Conservation (phyloP, 2,888 invertebrate species). For the Synergus laeviventris region DNA sequence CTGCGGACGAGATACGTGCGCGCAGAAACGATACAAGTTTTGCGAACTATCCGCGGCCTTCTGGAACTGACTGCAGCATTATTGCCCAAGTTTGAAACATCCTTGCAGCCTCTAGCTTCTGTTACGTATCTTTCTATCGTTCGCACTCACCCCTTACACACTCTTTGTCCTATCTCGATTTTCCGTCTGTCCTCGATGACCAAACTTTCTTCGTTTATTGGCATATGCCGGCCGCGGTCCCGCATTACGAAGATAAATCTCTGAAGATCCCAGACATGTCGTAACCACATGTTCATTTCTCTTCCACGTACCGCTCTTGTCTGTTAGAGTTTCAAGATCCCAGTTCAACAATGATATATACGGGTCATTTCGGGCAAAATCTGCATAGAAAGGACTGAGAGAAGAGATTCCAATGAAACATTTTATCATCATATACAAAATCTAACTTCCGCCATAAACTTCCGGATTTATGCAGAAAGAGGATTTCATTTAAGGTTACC, state of each 20-base stretch:
- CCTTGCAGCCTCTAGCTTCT: conserved; percentile 51
- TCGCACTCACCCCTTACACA: conserved; percentile 43
- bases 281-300: conserved; percentile 38
- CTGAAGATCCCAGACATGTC: conserved; percentile 36
- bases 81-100: conserved; percentile 70
- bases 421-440: conserved; percentile 15
- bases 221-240: conserved; percentile 43
- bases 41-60: conserved; percentile 61
- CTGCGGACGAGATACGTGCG: conserved; percentile 46
- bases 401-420: conserved; percentile 19
- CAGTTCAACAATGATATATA: conserved; percentile 15
- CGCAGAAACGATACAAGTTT: conserved; percentile 61
- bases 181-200: conserved; percentile 55
- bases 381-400: not conserved
- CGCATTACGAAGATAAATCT: conserved; percentile 51
- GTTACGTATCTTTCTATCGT: conserved; percentile 56
- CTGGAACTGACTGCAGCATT: conserved; percentile 67
- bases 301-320: conserved; percentile 3
- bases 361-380: not conserved
- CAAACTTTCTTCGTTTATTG: conserved; percentile 55
- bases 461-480: not conserved
- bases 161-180: conserved; percentile 48
- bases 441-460: not conserved
- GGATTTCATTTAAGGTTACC: not conserved
- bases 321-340: conserved; percentile 37